Evolutionary conservation across 2,797 vertebrate genomes (phyloP), one percentile per base, ranked within the genome.

Genomic region (Cyprinodon diabolis): DNA sequence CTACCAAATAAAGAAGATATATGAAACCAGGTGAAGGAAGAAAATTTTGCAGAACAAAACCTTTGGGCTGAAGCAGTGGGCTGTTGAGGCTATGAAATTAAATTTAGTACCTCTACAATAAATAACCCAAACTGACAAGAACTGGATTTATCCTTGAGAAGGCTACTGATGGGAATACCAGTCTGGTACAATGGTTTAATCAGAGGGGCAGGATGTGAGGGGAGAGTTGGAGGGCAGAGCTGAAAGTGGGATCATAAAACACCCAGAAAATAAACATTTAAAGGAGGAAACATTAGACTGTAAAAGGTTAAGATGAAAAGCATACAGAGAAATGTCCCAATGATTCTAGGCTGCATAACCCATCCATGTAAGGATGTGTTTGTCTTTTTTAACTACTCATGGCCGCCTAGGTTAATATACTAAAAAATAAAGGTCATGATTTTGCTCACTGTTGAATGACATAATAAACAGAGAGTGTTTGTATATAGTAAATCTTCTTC

Each of bases 201-300:
- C 76, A 86, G 71, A 67, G 72, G 57, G 55, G 60, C 60, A 72
- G 69, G 69, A 56, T 60, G 47, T 58, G 58, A 49, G n/a, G 25
- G 43, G 13, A 25, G 52, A 40, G 72, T 66, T 49, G 12, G 69
- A 80, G 75, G 75, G 77, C 76, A 81, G 65, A 76, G 74, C 72
- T 68, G 13, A 65, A 54, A 78, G 76, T 63, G 55, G 49, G 71
- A 69, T 74, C 81, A 80, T 90, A 89, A 90, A 92, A 87, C 87
- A 86, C 71, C 40, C 48, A 21, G 51, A 68, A 80, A 81, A 56
- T 80, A 85, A 86, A 78, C 71, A 73, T 84, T 81, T 68, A 82
- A 77, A 71, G 73, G 62, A 68, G 55, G 63, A 78, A 88, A 82
- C 76, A 80, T 81, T 78, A 51, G 6, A 37, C 65, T 68, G 35